Evolutionary conservation across 2,888 invertebrate species (phyloP), one percentile per base, ranked within the genome.

Genomic region (Cheilosia vulpina): DNA sequence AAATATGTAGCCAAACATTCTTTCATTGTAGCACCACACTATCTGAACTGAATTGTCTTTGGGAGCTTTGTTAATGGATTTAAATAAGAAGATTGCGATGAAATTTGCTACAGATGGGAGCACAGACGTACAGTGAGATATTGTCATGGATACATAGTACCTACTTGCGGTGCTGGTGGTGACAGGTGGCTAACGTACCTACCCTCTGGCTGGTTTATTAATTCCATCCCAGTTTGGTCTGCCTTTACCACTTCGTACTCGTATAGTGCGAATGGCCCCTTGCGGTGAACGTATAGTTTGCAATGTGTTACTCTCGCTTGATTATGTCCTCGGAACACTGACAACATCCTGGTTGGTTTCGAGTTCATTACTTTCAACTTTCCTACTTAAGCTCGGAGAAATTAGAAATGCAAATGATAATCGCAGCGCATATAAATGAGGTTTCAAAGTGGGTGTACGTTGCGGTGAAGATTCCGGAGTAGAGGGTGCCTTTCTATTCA

Each of bases 301-400:
- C 83, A 83, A 83, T 78, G 83, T 83, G 83, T 83, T 83, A 78
- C 83, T 83, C 73, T 78, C 78, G 78, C 73, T 73, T 78, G 77
- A 83, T 78, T 78, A 73, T 57, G 62, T 83, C 66, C 66, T 66
- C 57, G 62, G 57, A 52, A 76, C 45, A 45, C 72, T 45, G 63
- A 78, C 72, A 73, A 73, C 72, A 68, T 75, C 68, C 75, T 75
- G 80, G 76, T 57, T 75, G 80, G 76, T 57, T 68, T 65, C 63
- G 78, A 83, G 78, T 83, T 83, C 83, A 83, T 83, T 83, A 83
- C 78, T 83, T 83, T 73, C 72, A 78, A 82, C 82, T 82, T 82
- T 82, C 76, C 43, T 55, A 66, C 80, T 63, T 78, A 83, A 72
- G 83, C 55, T 60, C 38, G 52, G 27, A 19, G 68, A 83, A 83